A percentile compares a stretch with the other conserved stretches of the same genome.
Evolutionary conservation across 2,797 vertebrate genomes (phyloP).

Genomic region (Cynodonichthys magdalenae): DNA sequence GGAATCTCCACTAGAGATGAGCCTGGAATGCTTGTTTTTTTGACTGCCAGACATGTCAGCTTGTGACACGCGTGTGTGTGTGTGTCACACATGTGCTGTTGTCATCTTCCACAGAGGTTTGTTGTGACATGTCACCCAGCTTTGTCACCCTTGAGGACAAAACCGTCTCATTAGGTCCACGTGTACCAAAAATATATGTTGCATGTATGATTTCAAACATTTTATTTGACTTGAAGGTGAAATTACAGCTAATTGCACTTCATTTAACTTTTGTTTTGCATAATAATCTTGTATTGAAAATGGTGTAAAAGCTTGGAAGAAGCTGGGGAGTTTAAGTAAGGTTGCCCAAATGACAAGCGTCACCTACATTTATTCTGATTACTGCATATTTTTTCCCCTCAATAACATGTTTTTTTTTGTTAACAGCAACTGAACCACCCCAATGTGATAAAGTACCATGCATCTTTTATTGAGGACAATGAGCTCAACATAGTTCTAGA

Average conservation of each 20-base stretch:
- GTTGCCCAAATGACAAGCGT: slow-evolving; percentile 56
- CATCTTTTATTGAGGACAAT: slow-evolving; percentile 98
- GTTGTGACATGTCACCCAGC: slow-evolving; percentile 75
- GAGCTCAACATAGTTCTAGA: slow-evolving; percentile 98
- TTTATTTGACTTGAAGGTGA: slow-evolving; percentile 59
- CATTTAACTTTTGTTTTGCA: slow-evolving; percentile 36
- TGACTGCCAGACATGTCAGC: slow-evolving; percentile 72
- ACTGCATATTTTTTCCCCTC: slow-evolving; percentile 4
- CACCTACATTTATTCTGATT: slow-evolving; percentile 41
- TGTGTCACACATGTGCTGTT: slow-evolving; percentile 65
- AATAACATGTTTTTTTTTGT: slow-evolving; percentile 21
- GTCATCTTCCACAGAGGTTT: slow-evolving; percentile 68
- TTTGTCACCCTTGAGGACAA: slow-evolving; percentile 75
- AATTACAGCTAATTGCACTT: slow-evolving; percentile 28
- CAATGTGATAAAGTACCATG: slow-evolving; percentile 98
- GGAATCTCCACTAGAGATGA: slow-evolving; percentile 67
- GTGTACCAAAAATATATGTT: slow-evolving; percentile 47
- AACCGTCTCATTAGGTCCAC: slow-evolving; percentile 69
- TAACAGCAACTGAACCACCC: slow-evolving; percentile 96
- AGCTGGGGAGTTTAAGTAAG: slow-evolving; percentile 30
- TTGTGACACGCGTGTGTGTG: slow-evolving; percentile 53
- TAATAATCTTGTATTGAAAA: slow-evolving; percentile 24
- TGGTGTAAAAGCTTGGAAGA: slow-evolving; percentile 9
- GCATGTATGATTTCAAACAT: slow-evolving; percentile 46
- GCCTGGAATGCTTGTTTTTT: slow-evolving; percentile 69